Conservation (phyloP, 2,797 vertebrate species). For the Urophycis tenuis region DNA sequence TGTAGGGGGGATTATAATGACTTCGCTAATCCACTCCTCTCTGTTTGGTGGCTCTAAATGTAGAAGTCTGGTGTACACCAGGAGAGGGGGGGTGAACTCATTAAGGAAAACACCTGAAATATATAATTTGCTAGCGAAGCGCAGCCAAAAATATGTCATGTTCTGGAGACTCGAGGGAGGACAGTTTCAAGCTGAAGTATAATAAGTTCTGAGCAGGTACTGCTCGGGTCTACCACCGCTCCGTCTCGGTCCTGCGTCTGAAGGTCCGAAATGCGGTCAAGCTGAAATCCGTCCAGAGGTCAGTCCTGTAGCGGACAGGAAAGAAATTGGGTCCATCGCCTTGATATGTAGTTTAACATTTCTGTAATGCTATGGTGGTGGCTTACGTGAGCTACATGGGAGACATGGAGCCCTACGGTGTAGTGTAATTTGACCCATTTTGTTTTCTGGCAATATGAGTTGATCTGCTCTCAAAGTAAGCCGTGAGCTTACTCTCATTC, state of each 20-base stretch:
- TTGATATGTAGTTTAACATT: too few species aligned
- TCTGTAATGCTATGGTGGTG: too few species aligned
- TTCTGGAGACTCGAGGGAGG: neutral
- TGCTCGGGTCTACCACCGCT: neutral
- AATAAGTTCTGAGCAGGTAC: neutral
- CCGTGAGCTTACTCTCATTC: neutral
- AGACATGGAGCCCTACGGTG: too few species aligned
- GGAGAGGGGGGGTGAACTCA: constrained; percentile 8
- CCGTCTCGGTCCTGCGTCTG: too few species aligned
- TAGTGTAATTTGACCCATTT: neutral
- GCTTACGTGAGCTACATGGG: too few species aligned
- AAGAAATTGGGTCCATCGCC: too few species aligned
- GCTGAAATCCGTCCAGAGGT: too few species aligned
- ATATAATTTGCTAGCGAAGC: neutral
- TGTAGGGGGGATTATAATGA: constrained; percentile 25
- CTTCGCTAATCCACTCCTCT: constrained; percentile 33
- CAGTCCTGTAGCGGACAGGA: too few species aligned
- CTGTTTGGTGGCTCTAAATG: constrained; percentile 13
- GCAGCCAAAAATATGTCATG: neutral
- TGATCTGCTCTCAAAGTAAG: neutral
- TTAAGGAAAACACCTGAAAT: constrained; percentile 5
- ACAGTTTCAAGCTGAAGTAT: neutral
- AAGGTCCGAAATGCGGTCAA: too few species aligned
- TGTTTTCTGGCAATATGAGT: neutral
- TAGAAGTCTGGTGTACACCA: constrained; percentile 9